Conservation (phyloP, 2,888 invertebrate genomes). For the Drosophila siamana region DNA sequence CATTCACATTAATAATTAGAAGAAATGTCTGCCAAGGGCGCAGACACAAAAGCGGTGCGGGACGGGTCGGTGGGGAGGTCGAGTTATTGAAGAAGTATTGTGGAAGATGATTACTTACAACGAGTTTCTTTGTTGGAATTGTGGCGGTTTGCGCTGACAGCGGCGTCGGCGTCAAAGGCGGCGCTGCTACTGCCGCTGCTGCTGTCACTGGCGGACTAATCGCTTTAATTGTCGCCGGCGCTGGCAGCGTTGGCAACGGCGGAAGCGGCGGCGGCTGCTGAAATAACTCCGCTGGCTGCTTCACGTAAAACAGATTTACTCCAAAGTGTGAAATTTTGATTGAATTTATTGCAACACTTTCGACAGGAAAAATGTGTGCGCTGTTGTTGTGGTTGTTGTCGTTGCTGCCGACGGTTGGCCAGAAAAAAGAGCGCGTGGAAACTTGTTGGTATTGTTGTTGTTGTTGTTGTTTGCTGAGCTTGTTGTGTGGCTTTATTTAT, state of each 20-base stretch:
- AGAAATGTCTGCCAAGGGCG: neutral
- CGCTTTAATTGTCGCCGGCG: conserved; percentile 85
- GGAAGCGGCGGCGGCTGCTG: conserved; percentile 82
- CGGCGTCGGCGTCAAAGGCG: conserved; percentile 78
- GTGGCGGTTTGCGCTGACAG: conserved; percentile 81
- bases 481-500: conserved; percentile 3
- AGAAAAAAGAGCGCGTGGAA: neutral
- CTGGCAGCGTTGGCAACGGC: conserved; percentile 75
- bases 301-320: conserved; percentile 86
- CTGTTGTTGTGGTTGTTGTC: conserved; percentile 21
- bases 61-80: too few relatives aligned
- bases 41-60: neutral
- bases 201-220: conserved; percentile 84
- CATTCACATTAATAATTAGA: conserved; percentile 74
- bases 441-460: too few relatives aligned
- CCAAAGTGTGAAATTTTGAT: conserved; percentile 86
- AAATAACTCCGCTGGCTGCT: conserved; percentile 86
- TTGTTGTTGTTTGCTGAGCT: conserved; percentile 8
- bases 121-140: conserved; percentile 85
- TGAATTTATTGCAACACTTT: conserved; percentile 83
- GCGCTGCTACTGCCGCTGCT: conserved; percentile 78
- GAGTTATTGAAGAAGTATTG: neutral
- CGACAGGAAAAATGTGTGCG: conserved; percentile 65
- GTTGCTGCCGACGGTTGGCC: conserved; percentile 17
- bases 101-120: conserved; percentile 85